phyloP scores from a whole-genome alignment of 1,140 invertebrate genomes.

The Drosophila baimaii region DNA sequence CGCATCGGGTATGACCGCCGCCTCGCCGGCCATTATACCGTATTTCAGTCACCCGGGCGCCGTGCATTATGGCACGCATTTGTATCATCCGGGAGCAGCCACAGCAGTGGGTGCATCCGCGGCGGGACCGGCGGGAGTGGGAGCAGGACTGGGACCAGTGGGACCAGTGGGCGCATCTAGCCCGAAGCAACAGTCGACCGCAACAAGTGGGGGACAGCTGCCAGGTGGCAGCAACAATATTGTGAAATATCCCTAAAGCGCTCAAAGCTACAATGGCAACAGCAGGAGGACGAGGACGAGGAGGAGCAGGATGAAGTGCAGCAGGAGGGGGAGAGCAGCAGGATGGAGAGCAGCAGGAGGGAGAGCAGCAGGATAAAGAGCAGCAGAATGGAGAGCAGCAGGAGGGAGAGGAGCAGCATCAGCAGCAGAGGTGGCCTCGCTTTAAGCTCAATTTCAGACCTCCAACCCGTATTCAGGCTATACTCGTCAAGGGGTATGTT shows the following conservation, averaged over 20 bases:
- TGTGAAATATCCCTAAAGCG: conserved; percentile 75
- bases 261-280: conserved; percentile 12
- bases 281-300: conserved; percentile 4
- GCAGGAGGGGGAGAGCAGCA: conserved; percentile 3
- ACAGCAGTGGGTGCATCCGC: conserved; percentile 44
- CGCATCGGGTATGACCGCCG: conserved; percentile 34
- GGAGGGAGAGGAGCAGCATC: conserved; percentile 1
- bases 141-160: conserved; percentile 16
- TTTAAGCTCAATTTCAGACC: conserved; percentile 19
- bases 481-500: too few relatives aligned
- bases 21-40: conserved; percentile 65
- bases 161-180: conserved; percentile 17
- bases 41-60: conserved; percentile 79
- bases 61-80: conserved; percentile 78
- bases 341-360: not conserved
- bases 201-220: conserved; percentile 70
- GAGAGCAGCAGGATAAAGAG: not conserved
- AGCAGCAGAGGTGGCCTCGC: conserved; percentile 1
- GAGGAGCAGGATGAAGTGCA: not conserved
- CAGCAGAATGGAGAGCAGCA: too few relatives aligned
- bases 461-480: too few relatives aligned
- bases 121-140: conserved; percentile 12
- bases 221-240: conserved; percentile 69
- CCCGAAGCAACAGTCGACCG: conserved; percentile 48
- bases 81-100: conserved; percentile 65